Evolutionary conservation across 2,888 invertebrate genomes (phyloP), one percentile per base, ranked within the genome.

Genomic region (Sarcophaga rosellei): DNA sequence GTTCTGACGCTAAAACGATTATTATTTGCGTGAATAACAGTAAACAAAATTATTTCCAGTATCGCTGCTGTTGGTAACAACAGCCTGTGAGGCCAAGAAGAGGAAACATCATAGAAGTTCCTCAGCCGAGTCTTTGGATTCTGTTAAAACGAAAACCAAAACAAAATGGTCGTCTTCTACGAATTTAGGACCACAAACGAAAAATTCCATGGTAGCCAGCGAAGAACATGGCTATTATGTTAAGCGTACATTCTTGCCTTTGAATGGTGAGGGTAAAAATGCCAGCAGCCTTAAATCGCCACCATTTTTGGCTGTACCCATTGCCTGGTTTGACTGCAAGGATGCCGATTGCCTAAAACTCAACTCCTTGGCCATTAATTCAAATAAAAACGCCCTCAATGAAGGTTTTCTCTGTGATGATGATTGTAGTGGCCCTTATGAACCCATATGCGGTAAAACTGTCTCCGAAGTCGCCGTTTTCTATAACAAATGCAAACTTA

Each of bases 211-310:
- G 85, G 89, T 92, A 0, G 89, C 92, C 59, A 90, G 90, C 17
- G 91, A 92, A 65, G 91, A 92, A 75, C 91, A 92, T 63, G 91
- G 91, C 25, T 92, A 92, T 85, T 92, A 92, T 84, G 91, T 92
- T 2, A 92, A 92, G 79, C 91, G 92, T 35, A 92, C 92, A 20
- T 92, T 88, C 23, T 66, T 88, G 44, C 91, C 92, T 0, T 17
- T 83, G 0, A 76, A 76, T 0, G 85, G 72, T 0, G 78, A 45
- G 5, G 74, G 77, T 2, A 87, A 77, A 44, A 84, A 81, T 35
- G 2, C 81, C 1, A 62, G 77, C 12, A 88, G 75, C 23, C 88
- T 86, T 0, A 81, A 86, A 44, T 91, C 91, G 83, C 91, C 92
- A 2, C 92, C 92, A 4, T 92, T 89, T 70, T 81, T 92, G 88